A percentile compares a stretch with the other conserved stretches of the same genome.
Evolutionary conservation across 2,797 vertebrate genomes (phyloP).

Genomic region (Choloepus didactylus): DNA sequence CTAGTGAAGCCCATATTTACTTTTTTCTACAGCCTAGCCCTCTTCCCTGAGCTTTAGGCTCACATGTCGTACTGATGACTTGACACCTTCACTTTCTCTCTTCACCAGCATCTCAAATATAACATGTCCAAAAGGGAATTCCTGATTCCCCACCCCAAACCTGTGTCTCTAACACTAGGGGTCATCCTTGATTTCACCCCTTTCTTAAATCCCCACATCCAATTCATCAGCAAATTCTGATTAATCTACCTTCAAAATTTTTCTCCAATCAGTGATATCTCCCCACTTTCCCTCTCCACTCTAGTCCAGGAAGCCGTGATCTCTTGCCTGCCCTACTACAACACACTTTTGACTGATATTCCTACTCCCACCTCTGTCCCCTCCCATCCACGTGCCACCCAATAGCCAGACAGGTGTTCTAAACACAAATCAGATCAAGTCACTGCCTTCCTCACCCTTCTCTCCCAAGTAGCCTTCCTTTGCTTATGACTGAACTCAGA

Average conservation of each 20-base stretch:
- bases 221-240: not conserved
- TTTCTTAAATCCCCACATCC: not conserved
- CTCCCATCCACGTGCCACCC: not conserved
- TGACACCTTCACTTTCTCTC: not conserved
- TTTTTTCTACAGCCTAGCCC: not conserved
- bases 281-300: not conserved
- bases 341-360: not conserved
- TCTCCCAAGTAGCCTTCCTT: not conserved
- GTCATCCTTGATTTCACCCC: not conserved
- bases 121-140: not conserved
- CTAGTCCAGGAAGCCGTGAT: not conserved
- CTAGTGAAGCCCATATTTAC: not conserved
- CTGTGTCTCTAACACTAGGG: not conserved
- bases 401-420: not conserved
- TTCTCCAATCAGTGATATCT: not conserved
- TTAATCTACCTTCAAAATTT: not conserved
- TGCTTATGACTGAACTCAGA: not conserved
- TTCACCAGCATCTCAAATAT: not conserved
- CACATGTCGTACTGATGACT: not conserved
- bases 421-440: not conserved
- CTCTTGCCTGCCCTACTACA: not conserved
- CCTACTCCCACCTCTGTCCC: not conserved
- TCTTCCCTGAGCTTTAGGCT: not conserved
- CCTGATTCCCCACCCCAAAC: not conserved
- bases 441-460: not conserved